Evolutionary conservation across 2,113 vertebrate genomes (phyloP), one percentile per base, ranked within the genome.

Genomic region (Mugil cephalus): DNA sequence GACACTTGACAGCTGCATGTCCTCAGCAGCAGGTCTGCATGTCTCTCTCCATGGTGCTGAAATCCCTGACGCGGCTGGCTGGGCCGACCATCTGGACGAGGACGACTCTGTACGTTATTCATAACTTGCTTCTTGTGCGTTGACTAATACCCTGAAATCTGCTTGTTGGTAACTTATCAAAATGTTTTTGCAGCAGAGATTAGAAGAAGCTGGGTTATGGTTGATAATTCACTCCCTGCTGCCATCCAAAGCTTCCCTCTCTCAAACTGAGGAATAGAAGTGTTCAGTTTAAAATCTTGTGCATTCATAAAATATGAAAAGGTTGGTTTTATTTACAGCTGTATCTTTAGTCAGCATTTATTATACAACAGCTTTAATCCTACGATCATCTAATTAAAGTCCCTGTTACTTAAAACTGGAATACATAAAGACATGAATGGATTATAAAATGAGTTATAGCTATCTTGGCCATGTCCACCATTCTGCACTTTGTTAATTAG

Each of bases 1-100:
- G 80, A 55, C 2, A 35, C 62, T 30, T 42, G 48, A 69, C 78
- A 77, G 62, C 63, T 83, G 64, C 8, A 42, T 62, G 24, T 17
- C 19, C 45, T 59, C 67, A 46, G 62, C 76, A 42, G 53, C 39
- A 43, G 68, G 58, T n/a, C 66, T 61, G 55, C 35, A 50, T 66
- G 80, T 71, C 88, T 81, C 91, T 91, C 81, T 93, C 90, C 88
- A 21, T 87, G 91, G 90, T 92, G n/a, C 91, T 93, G 86, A 93
- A 93, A 75, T 65, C 72, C 79, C 58, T 69, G 56, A 64, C 8
- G 54, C 39, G 38, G 51, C 56, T 6, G 21, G 64, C 46, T 35
- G 10, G 43, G 42, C 7, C 1, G 39, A 53, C 81, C 82, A 80
- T 88, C 88, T 89, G 88, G 58, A 69, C 62, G 15, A 14, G 53